These are phyloP conservation scores for Heliothis subflexa DNA, from an alignment of 1,140 invertebrate species.

Conservation along the genomic window DNA sequence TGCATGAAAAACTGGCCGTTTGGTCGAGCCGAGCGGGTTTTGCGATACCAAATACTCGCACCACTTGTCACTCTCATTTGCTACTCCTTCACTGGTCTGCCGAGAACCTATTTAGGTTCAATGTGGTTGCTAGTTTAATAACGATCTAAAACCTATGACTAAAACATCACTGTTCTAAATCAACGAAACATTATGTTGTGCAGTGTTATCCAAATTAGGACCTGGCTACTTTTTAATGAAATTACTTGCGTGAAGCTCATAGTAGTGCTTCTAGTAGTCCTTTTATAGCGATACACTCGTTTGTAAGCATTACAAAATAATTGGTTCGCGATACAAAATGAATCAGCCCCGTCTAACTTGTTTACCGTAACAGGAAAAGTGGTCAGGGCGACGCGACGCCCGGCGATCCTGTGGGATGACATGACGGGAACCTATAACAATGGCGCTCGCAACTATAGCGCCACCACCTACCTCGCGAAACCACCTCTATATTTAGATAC, in stretches of 20 bases:
- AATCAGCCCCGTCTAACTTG: conserved; percentile 67
- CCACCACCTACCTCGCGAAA: background rate
- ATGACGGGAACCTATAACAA: conserved; percentile 55
- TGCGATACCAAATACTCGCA: conserved; percentile 33
- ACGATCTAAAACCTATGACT: background rate
- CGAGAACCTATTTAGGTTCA: conserved; percentile 2
- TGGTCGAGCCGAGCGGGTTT: conserved; percentile 44
- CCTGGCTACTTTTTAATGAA: conserved; percentile 15
- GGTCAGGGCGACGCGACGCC: conserved; percentile 19
- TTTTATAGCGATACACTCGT: conserved; percentile 47
- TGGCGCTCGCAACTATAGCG: background rate
- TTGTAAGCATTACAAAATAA: conserved; percentile 51
- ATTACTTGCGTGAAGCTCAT: conserved; percentile 7
- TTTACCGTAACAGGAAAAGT: conserved; percentile 76
- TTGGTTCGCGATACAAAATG: conserved; percentile 61
- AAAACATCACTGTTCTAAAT: conserved; percentile 7
- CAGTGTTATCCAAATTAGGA: background rate
- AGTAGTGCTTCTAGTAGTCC: conserved; percentile 20
- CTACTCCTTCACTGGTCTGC: background rate
- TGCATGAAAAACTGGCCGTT: conserved; percentile 62
- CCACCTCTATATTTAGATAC: conserved; percentile 12
- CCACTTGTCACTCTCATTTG: conserved; percentile 7
- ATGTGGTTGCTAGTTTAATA: background rate
- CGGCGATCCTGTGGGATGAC: conserved; percentile 60
- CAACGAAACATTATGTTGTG: background rate